These are phyloP conservation scores for Eulemur macaco DNA, from an alignment of 2,113 vertebrate genomes.

Conservation along the genomic window DNA sequence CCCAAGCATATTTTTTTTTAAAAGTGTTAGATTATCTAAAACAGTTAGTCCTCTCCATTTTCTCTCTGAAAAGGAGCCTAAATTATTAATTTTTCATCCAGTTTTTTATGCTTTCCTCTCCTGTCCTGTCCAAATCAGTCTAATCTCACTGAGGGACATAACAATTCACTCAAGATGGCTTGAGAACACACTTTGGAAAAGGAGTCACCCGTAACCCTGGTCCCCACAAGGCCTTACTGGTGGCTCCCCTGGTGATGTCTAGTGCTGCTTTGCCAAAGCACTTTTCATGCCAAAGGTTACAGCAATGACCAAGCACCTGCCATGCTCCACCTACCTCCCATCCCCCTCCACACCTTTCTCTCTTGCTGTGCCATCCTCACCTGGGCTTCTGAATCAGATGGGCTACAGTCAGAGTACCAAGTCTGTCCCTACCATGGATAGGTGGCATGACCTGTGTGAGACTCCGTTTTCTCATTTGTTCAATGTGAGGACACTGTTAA, in stretches of 20 bases:
- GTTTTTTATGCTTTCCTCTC: background rate
- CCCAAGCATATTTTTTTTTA: background rate
- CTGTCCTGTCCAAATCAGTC: background rate
- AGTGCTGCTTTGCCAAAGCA: background rate
- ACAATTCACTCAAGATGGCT: background rate
- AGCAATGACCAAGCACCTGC: background rate
- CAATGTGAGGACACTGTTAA: background rate
- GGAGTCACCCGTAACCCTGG: background rate
- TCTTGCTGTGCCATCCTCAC: background rate
- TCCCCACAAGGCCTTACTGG: background rate
- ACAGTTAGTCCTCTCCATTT: background rate
- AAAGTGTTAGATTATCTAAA: conserved; percentile 52
- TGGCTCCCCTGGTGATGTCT: background rate
- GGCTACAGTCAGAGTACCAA: background rate
- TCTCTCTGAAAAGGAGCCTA: conserved; percentile 36
- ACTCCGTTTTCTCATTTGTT: background rate
- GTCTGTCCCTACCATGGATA: background rate
- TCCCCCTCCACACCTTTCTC: too few relatives aligned
- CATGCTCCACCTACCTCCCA: too few relatives aligned
- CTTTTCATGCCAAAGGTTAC: background rate
- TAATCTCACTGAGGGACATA: background rate
- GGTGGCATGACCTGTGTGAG: background rate
- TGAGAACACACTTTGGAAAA: background rate
- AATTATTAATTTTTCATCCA: conserved; percentile 34
- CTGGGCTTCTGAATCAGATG: background rate